Conservation (phyloP, 2,113 vertebrate species). For the Chaetura pelagica region DNA sequence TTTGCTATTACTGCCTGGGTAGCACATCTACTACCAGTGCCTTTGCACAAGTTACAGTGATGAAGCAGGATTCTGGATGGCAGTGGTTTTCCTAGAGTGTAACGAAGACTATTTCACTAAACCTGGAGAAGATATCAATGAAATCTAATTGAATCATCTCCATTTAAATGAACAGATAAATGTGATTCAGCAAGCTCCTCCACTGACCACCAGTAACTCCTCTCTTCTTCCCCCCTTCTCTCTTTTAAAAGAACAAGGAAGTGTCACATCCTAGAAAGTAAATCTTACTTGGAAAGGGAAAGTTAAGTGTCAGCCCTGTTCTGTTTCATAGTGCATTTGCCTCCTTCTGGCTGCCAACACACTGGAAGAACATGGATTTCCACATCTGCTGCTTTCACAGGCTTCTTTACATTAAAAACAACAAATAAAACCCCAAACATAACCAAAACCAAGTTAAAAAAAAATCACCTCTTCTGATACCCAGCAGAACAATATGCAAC, state of each 20-base stretch:
- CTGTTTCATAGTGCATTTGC: not conserved
- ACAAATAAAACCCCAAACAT: no score
- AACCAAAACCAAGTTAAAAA: not conserved
- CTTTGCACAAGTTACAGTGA: fast-evolving
- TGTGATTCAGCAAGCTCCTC: not conserved
- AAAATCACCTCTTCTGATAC: not conserved
- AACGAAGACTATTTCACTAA: not conserved
- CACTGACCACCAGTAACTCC: not conserved
- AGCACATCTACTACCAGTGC: not conserved
- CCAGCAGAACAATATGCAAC: not conserved
- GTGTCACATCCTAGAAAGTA: not conserved
- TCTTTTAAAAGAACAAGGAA: not conserved
- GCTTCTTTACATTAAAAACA: not conserved
- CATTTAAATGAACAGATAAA: conserved; percentile 10
- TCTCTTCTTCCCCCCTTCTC: not conserved
- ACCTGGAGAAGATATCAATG: not conserved
- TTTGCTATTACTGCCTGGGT: not conserved
- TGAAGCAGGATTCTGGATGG: not conserved
- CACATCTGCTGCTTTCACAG: not conserved
- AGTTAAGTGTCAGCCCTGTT: not conserved
- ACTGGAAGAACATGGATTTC: not conserved
- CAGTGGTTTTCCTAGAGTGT: not conserved
- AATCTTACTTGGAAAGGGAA: conserved; percentile 32
- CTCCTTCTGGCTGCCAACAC: not conserved
- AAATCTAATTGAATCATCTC: not conserved